Percentiles rank a stretch among this genome's conserved stretches.
Conservation (phyloP, 2,797 vertebrate genomes). For the Microctenopoma stevenorrisi region DNA sequence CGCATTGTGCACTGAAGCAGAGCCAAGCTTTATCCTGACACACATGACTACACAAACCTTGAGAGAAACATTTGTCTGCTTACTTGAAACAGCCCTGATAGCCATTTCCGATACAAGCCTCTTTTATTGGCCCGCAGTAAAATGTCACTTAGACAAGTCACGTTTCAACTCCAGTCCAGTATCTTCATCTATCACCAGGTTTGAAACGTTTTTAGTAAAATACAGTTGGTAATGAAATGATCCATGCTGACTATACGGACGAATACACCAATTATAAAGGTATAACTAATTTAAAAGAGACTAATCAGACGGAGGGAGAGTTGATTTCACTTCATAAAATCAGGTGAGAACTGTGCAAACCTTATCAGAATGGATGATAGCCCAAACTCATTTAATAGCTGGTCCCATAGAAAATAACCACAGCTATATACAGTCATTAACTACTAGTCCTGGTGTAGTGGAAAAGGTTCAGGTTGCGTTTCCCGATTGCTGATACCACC, state of each 20-base stretch:
- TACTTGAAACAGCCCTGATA: conserved; percentile 44
- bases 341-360: too few species aligned
- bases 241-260: not conserved
- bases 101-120: conserved; percentile 39
- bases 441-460: not conserved
- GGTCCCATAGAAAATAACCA: not conserved
- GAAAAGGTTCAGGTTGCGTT: not conserved
- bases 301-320: not conserved
- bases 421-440: not conserved
- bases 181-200: not conserved
- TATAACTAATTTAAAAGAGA: not conserved
- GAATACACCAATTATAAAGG: too few species aligned
- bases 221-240: not conserved
- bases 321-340: not conserved
- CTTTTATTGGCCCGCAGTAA: conserved; percentile 29
- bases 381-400: not conserved
- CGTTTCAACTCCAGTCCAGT: conserved; percentile 18
- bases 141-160: conserved; percentile 31
- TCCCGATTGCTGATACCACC: conserved; percentile 1
- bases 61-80: conserved; percentile 45
- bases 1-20: conserved; percentile 61
- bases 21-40: conserved; percentile 54
- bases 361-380: not conserved
- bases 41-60: conserved; percentile 72
- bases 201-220: not conserved